Evolutionary conservation across 2,113 vertebrate species (phyloP), one percentile per base, ranked within the genome.

Genomic region (Hemiprocne comata): DNA sequence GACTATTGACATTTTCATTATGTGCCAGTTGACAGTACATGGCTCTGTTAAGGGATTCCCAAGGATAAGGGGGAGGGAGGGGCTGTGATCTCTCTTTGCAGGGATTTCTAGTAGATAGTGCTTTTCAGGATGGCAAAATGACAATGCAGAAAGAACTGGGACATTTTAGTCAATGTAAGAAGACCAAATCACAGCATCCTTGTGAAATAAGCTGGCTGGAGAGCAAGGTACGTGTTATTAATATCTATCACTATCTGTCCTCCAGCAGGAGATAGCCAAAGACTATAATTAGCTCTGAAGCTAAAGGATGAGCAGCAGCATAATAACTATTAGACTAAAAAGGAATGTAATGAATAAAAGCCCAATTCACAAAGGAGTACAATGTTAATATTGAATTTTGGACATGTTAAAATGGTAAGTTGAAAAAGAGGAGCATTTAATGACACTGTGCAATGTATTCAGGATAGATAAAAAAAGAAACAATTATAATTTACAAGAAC

Each of bases 251-350:
- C 78, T 87, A 84, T 95, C 90, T 85, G 64, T 93, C 89, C 74
- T 96, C 92, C 92, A 96, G 92, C 84, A 97, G 89, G 92, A 93
- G 78, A 82, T 84, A 90, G 72, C 87, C 92, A 82, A 95, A 85
- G 87, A 96, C 93, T 96, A 80, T 97, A 97, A 97, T 96, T 97
- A 95, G 87, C 92, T 95, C 38, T 73, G 93, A 97, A 97, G 92
- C 88, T 95, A 75, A 96, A 95, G 84, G 78, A 94, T 76, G 94
- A 95, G 78, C 61, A 75, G 95, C 94, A 97, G 97, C 93, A 93
- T 96, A 96, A 97, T 95, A 95, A 90, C 91, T 92, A 81, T 93
- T 93, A 93, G 84, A 69, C 69, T 57, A 88, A 90, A 97, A 94
- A 82, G 57, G 84, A 97, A 81, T 78, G 78, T 75, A 87, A 94